These are phyloP conservation scores for Pao palembangensis DNA, from an alignment of 2,113 vertebrate species.

Conservation along the genomic window DNA sequence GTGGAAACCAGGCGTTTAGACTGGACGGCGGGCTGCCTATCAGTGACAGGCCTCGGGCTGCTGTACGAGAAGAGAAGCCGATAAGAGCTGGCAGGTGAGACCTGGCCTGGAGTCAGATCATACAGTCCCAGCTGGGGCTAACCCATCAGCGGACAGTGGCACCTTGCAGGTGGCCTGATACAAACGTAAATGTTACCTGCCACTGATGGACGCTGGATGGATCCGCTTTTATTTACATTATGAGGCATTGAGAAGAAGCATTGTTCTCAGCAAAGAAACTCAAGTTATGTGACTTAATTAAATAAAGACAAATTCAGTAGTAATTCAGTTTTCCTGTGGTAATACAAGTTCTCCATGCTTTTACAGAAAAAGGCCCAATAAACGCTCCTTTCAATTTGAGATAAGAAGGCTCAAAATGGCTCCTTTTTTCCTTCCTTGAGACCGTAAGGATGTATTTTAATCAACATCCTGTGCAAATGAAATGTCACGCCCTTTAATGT, in stretches of 20 bases:
- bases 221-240: conserved; percentile 52
- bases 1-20: conserved; percentile 65
- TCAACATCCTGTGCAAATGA: conserved; percentile 80
- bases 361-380: conserved; percentile 19
- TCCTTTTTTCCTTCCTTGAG: conserved; percentile 59
- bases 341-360: conserved; percentile 9
- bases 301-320: background rate
- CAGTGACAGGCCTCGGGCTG: conserved; percentile 69
- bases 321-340: background rate
- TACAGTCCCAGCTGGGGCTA: conserved; percentile 66
- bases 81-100: conserved; percentile 74
- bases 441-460: conserved; percentile 78
- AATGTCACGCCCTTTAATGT: conserved; percentile 83
- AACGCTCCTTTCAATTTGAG: conserved; percentile 26
- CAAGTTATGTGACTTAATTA: background rate
- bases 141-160: conserved; percentile 54
- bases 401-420: conserved; percentile 50
- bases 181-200: conserved; percentile 64
- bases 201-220: conserved; percentile 54
- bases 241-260: conserved; percentile 1
- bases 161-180: conserved; percentile 66
- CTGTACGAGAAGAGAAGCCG: conserved; percentile 43
- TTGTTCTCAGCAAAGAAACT: conserved; percentile 15
- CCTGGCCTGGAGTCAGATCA: conserved; percentile 73
- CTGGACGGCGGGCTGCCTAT: conserved; percentile 63